These are phyloP conservation scores for Knipowitschia caucasica DNA, from an alignment of 2,797 vertebrate species.

Conservation along the genomic window DNA sequence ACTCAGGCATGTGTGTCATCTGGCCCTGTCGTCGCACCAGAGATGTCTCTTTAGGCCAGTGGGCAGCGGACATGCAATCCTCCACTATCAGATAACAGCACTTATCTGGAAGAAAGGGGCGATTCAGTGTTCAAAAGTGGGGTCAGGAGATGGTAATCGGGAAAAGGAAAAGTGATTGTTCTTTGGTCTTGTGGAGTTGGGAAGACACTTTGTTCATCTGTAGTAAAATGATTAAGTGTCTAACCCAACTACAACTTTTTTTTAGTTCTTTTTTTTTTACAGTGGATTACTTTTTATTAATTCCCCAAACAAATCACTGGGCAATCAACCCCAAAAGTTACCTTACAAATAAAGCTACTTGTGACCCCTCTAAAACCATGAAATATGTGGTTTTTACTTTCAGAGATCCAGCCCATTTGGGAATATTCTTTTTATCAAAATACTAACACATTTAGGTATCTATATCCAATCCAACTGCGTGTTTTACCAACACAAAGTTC, in stretches of 20 bases:
- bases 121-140: background rate
- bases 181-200: background rate
- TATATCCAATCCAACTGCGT: too few species aligned
- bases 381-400: too few species aligned
- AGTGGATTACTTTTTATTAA: background rate
- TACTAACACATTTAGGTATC: too few species aligned
- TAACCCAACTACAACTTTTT: too few species aligned
- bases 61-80: constrained; percentile 11
- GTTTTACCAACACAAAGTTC: too few species aligned
- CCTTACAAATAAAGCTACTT: too few species aligned
- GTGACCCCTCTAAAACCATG: too few species aligned
- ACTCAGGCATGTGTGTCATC: constrained; percentile 20
- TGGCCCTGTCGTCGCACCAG: constrained; percentile 17
- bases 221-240: too few species aligned
- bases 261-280: too few species aligned
- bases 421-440: too few species aligned
- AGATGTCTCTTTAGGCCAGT: constrained; percentile 11
- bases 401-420: too few species aligned
- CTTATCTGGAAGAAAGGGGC: constrained; percentile 5
- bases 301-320: background rate
- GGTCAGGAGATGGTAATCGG: constrained; percentile 4
- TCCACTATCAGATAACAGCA: constrained; percentile 2
- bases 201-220: background rate
- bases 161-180: background rate
- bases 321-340: too few species aligned